Evolutionary conservation across 1,140 invertebrate species (phyloP).

Genomic region (Muscidifurax raptorellus): DNA sequence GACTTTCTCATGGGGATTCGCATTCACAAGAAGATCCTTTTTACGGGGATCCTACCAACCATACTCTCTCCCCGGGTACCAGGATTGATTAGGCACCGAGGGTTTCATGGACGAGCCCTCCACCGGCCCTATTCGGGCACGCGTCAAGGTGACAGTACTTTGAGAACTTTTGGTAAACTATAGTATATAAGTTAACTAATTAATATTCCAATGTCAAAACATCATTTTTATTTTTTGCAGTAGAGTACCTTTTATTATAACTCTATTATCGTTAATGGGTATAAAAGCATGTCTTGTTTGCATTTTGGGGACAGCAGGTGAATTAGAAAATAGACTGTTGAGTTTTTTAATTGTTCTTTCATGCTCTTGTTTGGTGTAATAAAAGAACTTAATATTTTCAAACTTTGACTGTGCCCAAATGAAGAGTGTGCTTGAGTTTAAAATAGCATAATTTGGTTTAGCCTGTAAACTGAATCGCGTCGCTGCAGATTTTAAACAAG

Average conservation of each 20-base stretch:
- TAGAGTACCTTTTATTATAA: background rate
- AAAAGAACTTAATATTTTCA: background rate
- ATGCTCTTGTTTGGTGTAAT: constrained; percentile 2
- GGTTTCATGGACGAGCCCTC: too few species aligned
- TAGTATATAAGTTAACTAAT: too few species aligned
- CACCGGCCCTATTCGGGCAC: too few species aligned
- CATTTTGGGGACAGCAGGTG: constrained; percentile 8
- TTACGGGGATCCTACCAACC: too few species aligned
- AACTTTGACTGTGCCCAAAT: constrained; percentile 12
- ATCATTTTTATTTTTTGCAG: background rate
- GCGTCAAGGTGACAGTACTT: too few species aligned
- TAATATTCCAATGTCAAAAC: too few species aligned
- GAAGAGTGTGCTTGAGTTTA: background rate
- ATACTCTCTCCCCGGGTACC: too few species aligned
- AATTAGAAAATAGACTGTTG: background rate
- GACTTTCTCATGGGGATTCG: too few species aligned
- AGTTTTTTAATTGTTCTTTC: constrained; percentile 1
- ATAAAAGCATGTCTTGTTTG: constrained; percentile 14
- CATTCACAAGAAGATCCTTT: too few species aligned
- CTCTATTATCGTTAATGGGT: background rate
- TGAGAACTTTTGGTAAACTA: too few species aligned
- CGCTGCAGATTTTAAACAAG: constrained; percentile 52
- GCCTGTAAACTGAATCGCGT: constrained; percentile 48
- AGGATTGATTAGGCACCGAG: too few species aligned
- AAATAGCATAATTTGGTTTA: constrained; percentile 6